A percentile compares a stretch with the other conserved stretches of the same genome.
These are phyloP conservation scores for Oscheius myriophilus DNA, from an alignment of 2,888 invertebrate genomes.

Conservation along the genomic window DNA sequence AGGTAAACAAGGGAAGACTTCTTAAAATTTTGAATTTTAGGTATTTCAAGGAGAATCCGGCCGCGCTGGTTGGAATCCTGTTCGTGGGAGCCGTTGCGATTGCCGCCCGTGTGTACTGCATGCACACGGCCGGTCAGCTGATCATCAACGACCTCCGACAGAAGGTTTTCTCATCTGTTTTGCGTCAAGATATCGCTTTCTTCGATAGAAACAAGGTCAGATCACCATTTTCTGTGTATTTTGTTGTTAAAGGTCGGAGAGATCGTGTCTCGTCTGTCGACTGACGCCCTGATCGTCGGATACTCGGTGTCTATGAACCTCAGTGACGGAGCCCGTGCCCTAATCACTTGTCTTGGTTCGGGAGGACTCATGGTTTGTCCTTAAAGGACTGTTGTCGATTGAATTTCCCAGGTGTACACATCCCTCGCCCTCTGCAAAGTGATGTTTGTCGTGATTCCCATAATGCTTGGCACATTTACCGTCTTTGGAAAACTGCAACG, in stretches of 20 bases:
- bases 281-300: slow-evolving; percentile 90
- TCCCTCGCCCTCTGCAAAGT: slow-evolving; percentile 87
- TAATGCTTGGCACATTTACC: slow-evolving; percentile 84
- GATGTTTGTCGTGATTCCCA: slow-evolving; percentile 88
- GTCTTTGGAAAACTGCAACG: slow-evolving; percentile 81
- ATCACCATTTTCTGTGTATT: too few species aligned
- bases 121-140: slow-evolving; percentile 90
- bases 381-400: not conserved
- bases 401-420: slow-evolving; percentile 82
- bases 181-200: slow-evolving; percentile 72
- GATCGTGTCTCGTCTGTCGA: slow-evolving; percentile 87
- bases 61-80: slow-evolving; percentile 79
- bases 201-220: slow-evolving; percentile 70
- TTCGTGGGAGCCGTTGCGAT: slow-evolving; percentile 88
- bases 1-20: slow-evolving; percentile 13
- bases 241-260: slow-evolving; percentile 75
- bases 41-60: slow-evolving; percentile 72
- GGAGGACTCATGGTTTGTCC: slow-evolving; percentile 88
- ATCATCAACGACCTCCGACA: slow-evolving; percentile 74
- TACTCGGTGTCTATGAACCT: slow-evolving; percentile 90
- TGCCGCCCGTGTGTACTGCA: slow-evolving; percentile 89
- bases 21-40: slow-evolving; percentile 21
- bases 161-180: slow-evolving; percentile 69
- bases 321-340: slow-evolving; percentile 89
- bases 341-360: slow-evolving; percentile 86